Percentiles rank a stretch among this genome's conserved stretches.
phyloP scores from a whole-genome alignment of 1,140 invertebrate species.

The Cotesia vestalis region DNA sequence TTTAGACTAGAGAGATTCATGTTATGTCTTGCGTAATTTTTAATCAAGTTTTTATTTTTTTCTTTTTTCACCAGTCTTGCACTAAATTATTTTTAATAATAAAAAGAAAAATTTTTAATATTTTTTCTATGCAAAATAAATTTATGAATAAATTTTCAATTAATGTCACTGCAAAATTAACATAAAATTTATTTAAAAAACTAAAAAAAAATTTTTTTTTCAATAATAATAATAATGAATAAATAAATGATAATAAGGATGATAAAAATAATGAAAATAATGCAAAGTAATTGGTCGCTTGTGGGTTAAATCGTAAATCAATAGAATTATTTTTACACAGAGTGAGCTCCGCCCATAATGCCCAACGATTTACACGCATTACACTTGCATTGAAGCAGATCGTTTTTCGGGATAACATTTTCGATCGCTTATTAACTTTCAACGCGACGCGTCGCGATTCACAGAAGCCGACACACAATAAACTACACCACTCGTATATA shows the following conservation, averaged over 20 bases:
- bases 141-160: too few relatives aligned
- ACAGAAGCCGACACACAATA: not conserved
- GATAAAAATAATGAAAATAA: constrained; percentile 11
- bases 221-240: not conserved
- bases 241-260: not conserved
- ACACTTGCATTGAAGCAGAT: not conserved
- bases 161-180: too few relatives aligned
- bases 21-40: too few relatives aligned
- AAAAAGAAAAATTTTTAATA: too few relatives aligned
- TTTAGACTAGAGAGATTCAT: not conserved
- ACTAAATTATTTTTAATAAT: too few relatives aligned
- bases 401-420: constrained; percentile 2
- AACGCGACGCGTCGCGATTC: constrained; percentile 10
- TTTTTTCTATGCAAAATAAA: too few relatives aligned
- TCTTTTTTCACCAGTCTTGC: too few relatives aligned
- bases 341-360: constrained; percentile 13
- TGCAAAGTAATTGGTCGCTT: not conserved
- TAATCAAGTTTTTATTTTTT: too few relatives aligned
- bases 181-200: too few relatives aligned
- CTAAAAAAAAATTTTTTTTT: not conserved
- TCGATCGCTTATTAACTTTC: constrained; percentile 35
- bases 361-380: constrained; percentile 25
- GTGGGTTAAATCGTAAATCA: constrained; percentile 25
- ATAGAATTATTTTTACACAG: constrained; percentile 19
- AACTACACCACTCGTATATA: too few relatives aligned